Percentiles rank a stretch among this genome's conserved stretches.
Evolutionary conservation across 1,140 invertebrate genomes (phyloP).

Genomic region (Ganaspis sp.): DNA sequence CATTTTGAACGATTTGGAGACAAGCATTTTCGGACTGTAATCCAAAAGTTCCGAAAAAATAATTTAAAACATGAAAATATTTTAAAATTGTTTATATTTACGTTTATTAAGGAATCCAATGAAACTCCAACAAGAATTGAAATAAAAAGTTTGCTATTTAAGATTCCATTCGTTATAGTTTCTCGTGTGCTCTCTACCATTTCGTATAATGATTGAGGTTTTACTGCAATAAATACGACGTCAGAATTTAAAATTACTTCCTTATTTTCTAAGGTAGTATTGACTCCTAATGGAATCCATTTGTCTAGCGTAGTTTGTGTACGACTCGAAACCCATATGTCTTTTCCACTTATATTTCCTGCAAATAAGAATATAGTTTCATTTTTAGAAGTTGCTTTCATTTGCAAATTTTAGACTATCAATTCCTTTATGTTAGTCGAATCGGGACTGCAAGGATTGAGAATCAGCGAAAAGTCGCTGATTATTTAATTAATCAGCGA

Average conservation of each 20-base stretch:
- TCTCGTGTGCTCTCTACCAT: conserved; percentile 74
- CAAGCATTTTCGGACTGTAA: too few species aligned
- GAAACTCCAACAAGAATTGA: conserved; percentile 89
- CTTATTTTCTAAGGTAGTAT: conserved; percentile 80
- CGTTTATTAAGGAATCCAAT: conserved; percentile 82
- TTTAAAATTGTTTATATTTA: conserved; percentile 74
- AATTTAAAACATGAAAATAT: too few species aligned
- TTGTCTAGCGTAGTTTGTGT: conserved; percentile 79
- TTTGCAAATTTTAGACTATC: too few species aligned
- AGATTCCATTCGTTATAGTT: neutral
- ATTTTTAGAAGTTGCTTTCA: too few species aligned
- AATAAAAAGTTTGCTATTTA: neutral
- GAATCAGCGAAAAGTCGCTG: too few species aligned
- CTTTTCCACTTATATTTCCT: conserved; percentile 78
- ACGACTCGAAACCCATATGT: conserved; percentile 84
- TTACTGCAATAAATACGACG: conserved; percentile 89
- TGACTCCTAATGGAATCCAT: conserved; percentile 81
- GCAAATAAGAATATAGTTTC: too few species aligned
- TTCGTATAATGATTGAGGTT: conserved; percentile 85
- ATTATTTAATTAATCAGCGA: too few species aligned
- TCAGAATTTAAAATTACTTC: conserved; percentile 82
- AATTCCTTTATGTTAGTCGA: too few species aligned
- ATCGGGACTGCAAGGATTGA: too few species aligned
- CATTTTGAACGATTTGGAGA: too few species aligned
- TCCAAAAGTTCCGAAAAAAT: too few species aligned